phyloP scores from a whole-genome alignment of 2,797 vertebrate genomes.

The Novumbra hubbsi region DNA sequence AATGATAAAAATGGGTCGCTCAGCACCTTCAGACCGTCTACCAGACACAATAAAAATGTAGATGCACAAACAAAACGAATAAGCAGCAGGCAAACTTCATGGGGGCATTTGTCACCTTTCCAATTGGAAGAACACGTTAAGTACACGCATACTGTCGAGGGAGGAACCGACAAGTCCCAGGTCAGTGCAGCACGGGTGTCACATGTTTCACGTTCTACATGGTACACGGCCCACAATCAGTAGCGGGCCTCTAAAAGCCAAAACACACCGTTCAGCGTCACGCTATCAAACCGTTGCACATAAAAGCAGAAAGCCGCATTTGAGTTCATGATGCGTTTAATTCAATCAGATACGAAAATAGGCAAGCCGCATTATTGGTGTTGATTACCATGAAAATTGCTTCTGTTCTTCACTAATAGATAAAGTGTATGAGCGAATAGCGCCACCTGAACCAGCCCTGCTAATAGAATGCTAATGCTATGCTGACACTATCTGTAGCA shows the following conservation, averaged over 20 bases:
- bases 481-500: constrained; percentile 5
- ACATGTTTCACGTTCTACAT: background rate
- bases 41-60: constrained; percentile 22
- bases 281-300: background rate
- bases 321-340: background rate
- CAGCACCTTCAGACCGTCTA: constrained; percentile 14
- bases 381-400: constrained; percentile 51
- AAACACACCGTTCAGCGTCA: background rate
- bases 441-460: constrained; percentile 42
- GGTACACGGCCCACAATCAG: background rate
- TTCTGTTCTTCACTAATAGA: constrained; percentile 45
- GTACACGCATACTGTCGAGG: background rate
- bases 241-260: constrained; percentile 16
- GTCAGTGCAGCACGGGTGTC: background rate
- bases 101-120: background rate
- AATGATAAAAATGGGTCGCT: constrained; percentile 22
- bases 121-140: background rate
- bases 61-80: constrained; percentile 11
- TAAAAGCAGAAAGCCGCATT: background rate
- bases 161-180: background rate
- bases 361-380: constrained; percentile 44
- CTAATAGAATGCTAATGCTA: constrained; percentile 36
- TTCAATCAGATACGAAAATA: constrained; percentile 39
- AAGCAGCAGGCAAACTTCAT: background rate
- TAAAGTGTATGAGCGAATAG: constrained; percentile 40